These are phyloP conservation scores for Elanoides forficatus DNA, from an alignment of 2,113 vertebrate genomes.

Conservation along the genomic window DNA sequence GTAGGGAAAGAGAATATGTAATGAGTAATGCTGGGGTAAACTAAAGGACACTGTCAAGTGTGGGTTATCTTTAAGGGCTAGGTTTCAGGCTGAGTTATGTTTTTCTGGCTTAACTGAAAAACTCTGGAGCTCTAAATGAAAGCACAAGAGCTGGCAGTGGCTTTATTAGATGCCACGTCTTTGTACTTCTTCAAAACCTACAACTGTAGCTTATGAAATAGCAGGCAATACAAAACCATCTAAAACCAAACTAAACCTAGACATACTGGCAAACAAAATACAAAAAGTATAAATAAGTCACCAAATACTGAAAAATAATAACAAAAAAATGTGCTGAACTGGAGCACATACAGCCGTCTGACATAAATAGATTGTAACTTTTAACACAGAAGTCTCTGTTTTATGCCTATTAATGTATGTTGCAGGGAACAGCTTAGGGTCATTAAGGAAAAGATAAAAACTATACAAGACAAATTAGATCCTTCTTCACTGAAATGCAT, in stretches of 20 bases:
- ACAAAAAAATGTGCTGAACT: background rate
- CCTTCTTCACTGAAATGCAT: background rate
- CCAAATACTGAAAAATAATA: background rate
- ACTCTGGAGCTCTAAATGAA: background rate
- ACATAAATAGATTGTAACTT: background rate
- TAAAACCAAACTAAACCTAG: background rate
- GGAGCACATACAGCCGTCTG: background rate
- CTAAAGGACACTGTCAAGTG: background rate
- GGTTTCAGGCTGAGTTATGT: background rate
- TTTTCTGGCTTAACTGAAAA: background rate
- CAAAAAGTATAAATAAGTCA: background rate
- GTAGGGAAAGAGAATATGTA: background rate
- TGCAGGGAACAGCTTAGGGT: background rate
- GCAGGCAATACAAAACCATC: background rate
- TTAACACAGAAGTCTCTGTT: background rate
- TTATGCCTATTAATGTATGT: background rate
- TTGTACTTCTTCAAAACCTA: background rate
- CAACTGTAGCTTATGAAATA: background rate
- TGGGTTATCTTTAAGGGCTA: background rate
- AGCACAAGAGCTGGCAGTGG: background rate
- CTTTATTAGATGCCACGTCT: background rate
- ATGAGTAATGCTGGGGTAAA: background rate
- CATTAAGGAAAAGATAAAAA: background rate
- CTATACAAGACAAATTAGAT: background rate
- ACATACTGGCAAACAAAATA: background rate